Evolutionary conservation across 2,113 vertebrate genomes (phyloP), one percentile per base, ranked within the genome.

Genomic region (Eulemur rufifrons): DNA sequence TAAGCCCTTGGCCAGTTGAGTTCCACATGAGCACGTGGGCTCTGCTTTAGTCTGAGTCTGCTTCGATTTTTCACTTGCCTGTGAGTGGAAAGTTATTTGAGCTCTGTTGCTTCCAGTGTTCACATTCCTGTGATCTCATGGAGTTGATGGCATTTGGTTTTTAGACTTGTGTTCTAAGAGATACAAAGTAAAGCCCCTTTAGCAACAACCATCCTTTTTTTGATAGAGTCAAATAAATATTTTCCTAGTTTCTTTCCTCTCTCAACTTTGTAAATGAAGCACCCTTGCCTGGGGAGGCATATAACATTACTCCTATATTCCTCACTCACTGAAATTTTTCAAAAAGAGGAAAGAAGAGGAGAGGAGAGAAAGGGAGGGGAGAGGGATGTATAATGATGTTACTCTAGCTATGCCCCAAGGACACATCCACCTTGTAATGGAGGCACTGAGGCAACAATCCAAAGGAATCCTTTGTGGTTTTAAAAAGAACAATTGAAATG

Each of bases 181-280:
- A 84, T 90, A 52, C 77, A 81, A 94, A 90, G 52, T 47, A 66
- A 97, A 77, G 6, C 23, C 21, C 74, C 85, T 81, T 83, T 84
- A 83, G 45, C 92, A 92, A 86, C 12, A 85, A 69, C 17, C 85
- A 89, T 63, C 29, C 52, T 95, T 81, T 89, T 63, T 47, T 61
- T 80, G 54, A 89, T 39, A 78, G 66, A 92, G 25, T 81, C 83
- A 89, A 91, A 93, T 86, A 96, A 95, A 95, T 82, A 93, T 90
- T 95, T 93, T 83, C 37, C 91, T 90, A 47, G 27, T n/a, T 64
- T 90, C 47, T 78, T 66, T 94, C 69, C 64, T 95, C 34, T 92
- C 80, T 94, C 32, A 84, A n/a, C 71, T 97, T 93, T 92, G 56
- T 87, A 97, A 96, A 91, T 82, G 52, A 86, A 84, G 59, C 52